Conservation (phyloP, 2,888 invertebrate species). For the Galeruca laticollis region DNA sequence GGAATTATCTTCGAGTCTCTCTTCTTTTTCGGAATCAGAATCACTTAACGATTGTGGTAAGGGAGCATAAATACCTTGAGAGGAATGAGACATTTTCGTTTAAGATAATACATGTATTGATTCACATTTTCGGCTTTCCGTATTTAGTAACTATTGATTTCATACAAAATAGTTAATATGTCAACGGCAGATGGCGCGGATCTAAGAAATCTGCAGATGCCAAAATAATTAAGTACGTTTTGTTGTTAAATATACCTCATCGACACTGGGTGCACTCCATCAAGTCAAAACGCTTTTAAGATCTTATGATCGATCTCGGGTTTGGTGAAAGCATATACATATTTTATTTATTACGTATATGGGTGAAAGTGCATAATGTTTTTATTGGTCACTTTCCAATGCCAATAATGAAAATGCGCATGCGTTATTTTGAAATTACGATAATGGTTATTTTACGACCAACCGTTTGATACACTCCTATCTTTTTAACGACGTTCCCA, state of each 20-base stretch:
- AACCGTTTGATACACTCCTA: too few species aligned
- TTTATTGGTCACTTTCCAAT: too few species aligned
- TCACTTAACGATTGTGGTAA: constrained; percentile 83
- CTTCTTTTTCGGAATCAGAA: constrained; percentile 81
- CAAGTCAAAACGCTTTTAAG: not conserved
- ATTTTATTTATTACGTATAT: too few species aligned
- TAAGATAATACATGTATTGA: constrained; percentile 13
- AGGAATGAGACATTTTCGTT: constrained; percentile 56
- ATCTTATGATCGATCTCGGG: not conserved
- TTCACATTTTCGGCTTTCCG: constrained; percentile 5
- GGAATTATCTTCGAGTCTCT: constrained; percentile 61
- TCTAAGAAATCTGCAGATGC: not conserved
- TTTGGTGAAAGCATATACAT: too few species aligned
- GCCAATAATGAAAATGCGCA: too few species aligned
- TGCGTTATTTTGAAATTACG: too few species aligned
- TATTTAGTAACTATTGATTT: constrained; percentile 8
- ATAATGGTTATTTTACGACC: too few species aligned
- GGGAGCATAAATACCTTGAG: constrained; percentile 77
- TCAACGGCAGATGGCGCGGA: constrained; percentile 4
- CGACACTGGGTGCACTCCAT: not conserved
- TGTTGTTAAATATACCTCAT: not conserved
- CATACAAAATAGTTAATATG: not conserved
- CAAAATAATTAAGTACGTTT: not conserved
- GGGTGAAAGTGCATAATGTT: too few species aligned
- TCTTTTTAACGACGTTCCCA: too few species aligned